phyloP scores from a whole-genome alignment of 2,797 vertebrate species.

The Fratercula arctica region DNA sequence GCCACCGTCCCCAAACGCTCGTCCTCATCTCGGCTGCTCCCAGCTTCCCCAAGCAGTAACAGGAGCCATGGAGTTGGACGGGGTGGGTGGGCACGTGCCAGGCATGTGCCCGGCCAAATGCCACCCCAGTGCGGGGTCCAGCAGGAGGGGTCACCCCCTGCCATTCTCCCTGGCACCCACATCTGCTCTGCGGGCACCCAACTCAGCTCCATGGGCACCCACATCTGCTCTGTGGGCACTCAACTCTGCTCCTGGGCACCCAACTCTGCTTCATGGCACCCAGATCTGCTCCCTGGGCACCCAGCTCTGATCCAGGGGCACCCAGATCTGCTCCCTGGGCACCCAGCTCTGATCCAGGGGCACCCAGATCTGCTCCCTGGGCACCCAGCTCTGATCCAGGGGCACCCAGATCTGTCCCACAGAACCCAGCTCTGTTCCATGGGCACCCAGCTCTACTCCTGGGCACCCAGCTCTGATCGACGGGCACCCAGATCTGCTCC shows the following conservation, averaged over 20 bases:
- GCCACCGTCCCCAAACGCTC: too few relatives aligned
- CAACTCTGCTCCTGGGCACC: neutral
- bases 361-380: neutral
- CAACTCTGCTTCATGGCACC: neutral
- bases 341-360: too few relatives aligned
- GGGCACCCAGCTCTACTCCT: too few relatives aligned
- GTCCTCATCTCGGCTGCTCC: neutral
- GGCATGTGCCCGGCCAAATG: neutral
- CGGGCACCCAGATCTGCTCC: neutral
- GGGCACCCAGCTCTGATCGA: too few relatives aligned
- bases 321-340: neutral
- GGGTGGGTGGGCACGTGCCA: neutral
- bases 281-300: too few relatives aligned
- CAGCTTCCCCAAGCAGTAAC: too few relatives aligned
- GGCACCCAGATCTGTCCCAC: too few relatives aligned
- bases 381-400: neutral
- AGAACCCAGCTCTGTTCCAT: too few relatives aligned
- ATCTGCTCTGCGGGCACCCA: too few relatives aligned
- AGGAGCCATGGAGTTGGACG: neutral
- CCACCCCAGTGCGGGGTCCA: neutral
- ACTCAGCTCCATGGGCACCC: neutral
- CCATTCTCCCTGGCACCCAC: too few relatives aligned
- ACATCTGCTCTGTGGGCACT: neutral
- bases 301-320: neutral
- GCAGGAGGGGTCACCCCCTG: neutral